Evolutionary conservation across 2,888 invertebrate genomes (phyloP), one percentile per base, ranked within the genome.

Genomic region (Rosalia funebris): DNA sequence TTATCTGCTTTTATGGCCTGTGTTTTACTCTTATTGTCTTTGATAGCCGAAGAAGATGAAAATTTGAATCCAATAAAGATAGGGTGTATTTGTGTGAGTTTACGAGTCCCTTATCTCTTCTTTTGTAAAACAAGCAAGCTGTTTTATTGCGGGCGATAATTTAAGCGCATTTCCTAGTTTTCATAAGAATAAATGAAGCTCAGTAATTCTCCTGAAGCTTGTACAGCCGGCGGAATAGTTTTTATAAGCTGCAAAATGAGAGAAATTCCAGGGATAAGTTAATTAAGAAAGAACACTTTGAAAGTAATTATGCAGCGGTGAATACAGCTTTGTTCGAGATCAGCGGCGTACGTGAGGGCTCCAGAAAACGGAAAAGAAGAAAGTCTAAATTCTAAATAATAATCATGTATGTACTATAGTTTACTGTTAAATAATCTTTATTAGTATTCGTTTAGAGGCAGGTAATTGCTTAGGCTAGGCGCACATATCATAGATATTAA

Each of bases 171-270:
- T 45, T 55, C 45, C 45, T 45, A 55, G 54, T 46, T 25, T 55
- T 55, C 54, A 55, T 55, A 55, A 55, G 54, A 55, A 55, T 55
- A 55, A 55, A 55, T 55, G 54, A 45, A 55, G 54, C 54, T 55
- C 31, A 32, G 44, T 45, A 46, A 55, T 44, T 55, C 46, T 20
- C 45, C 45, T 10, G 45, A 34, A 46, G 46, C 36, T 34, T 32
- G 11, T 48, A 37, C 48, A 48, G 15, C 12, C 12, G n/a, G 19
- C 48, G 36, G 34, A 45, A 55, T 55, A 55, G 54, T 55, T 55
- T 55, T 55, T 55, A 36, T 45, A 42, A 45, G 44, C 36, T 34
- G 36, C n/a, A 45, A 34, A 54, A 44, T 34, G 44, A 44, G 44
- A 16, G 54, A 32, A 55, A 36, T 36, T 12, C 54, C 36, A 36